Evolutionary conservation across 2,797 vertebrate species (phyloP).

Genomic region (Phalanger gymnotis): DNA sequence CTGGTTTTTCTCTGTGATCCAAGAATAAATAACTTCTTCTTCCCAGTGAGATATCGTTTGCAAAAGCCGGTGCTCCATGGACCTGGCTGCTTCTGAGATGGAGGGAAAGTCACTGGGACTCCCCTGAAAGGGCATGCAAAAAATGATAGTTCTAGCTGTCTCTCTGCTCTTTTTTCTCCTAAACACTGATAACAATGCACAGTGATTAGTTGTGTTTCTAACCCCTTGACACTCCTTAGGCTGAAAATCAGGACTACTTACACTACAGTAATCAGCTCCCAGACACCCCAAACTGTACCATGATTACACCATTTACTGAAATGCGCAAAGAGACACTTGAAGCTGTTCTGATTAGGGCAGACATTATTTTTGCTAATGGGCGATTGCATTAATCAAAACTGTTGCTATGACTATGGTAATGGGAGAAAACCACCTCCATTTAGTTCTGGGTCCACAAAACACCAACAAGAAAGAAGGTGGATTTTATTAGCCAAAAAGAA

Average conservation of each 20-base stretch:
- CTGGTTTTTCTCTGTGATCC: neutral
- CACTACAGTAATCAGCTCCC: constrained; percentile 61
- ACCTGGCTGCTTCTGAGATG: neutral
- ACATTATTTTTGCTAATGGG: constrained; percentile 74
- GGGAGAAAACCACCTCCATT: constrained; percentile 71
- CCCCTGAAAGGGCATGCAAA: neutral
- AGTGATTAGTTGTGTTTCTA: constrained; percentile 42
- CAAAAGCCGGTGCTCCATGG: neutral
- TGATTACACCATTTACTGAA: constrained; percentile 77
- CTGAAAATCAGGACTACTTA: constrained; percentile 74
- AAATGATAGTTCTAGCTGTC: neutral
- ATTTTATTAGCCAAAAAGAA: constrained; percentile 48
- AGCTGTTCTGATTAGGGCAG: constrained; percentile 76
- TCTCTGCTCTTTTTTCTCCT: constrained; percentile 12
- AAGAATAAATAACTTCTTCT: neutral
- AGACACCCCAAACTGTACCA: constrained; percentile 70
- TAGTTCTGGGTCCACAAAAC: constrained; percentile 48
- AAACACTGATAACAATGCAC: constrained; percentile 41
- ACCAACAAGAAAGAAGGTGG: constrained; percentile 57
- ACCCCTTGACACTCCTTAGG: constrained; percentile 65
- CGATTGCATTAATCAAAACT: constrained; percentile 70
- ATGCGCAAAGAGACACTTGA: constrained; percentile 73
- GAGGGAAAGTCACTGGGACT: neutral
- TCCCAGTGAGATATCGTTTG: neutral
- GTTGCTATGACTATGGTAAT: constrained; percentile 71